These are phyloP conservation scores for Tragopan temminckii DNA, from an alignment of 2,797 vertebrate genomes.

Conservation along the genomic window DNA sequence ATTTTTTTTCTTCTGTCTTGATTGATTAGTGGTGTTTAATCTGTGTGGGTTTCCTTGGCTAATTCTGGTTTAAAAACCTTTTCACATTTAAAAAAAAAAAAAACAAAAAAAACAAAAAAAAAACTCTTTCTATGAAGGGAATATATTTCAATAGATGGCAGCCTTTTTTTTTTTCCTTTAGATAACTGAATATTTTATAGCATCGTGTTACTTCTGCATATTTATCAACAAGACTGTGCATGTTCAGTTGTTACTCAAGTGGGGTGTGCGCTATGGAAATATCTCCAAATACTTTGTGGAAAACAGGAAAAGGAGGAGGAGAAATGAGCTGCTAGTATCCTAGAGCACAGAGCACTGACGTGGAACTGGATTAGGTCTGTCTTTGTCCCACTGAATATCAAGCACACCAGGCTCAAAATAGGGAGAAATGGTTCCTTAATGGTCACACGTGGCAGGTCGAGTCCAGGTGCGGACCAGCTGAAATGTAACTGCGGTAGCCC, in stretches of 20 bases:
- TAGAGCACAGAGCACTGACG: not conserved
- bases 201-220: accelerated
- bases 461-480: accelerated
- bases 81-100: not conserved
- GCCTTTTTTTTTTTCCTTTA: not conserved
- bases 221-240: not conserved
- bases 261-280: accelerated
- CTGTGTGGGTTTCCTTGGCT: accelerated
- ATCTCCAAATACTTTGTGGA: not conserved
- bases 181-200: not conserved
- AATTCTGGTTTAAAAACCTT: not conserved
- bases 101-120: not conserved
- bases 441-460: accelerated
- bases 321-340: accelerated
- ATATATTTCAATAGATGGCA: not conserved
- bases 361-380: not conserved
- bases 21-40: accelerated
- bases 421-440: accelerated
- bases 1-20: not conserved
- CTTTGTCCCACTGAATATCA: not conserved
- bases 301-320: not conserved
- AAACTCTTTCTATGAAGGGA: not conserved
- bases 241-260: not conserved
- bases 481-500: not conserved
- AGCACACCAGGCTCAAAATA: accelerated